These are phyloP conservation scores for Desmodus rotundus DNA, from an alignment of 2,113 vertebrate genomes.

Conservation along the genomic window DNA sequence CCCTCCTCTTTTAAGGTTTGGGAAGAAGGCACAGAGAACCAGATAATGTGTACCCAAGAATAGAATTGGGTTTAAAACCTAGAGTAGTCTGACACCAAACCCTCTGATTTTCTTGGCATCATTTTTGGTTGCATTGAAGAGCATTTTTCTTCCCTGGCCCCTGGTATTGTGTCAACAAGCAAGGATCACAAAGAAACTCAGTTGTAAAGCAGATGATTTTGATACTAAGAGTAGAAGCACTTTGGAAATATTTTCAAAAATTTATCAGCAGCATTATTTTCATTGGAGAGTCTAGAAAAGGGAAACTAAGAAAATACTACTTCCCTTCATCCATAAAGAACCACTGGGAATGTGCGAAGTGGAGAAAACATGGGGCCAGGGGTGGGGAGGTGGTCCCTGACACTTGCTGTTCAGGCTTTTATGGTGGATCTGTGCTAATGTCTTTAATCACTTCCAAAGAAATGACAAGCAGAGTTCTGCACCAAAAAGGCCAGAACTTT, in stretches of 20 bases:
- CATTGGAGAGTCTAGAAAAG: background rate
- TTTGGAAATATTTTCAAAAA: background rate
- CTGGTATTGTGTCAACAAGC: background rate
- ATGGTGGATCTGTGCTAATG: constrained; percentile 31
- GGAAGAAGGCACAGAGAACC: background rate
- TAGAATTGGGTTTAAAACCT: background rate
- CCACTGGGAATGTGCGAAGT: background rate
- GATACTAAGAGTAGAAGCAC: background rate
- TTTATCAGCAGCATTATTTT: background rate
- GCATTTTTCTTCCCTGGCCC: background rate
- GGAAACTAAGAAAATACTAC: background rate
- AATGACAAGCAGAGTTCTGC: constrained; percentile 40
- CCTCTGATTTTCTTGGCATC: background rate
- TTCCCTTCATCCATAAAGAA: background rate
- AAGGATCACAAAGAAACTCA: background rate
- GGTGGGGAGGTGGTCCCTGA: background rate
- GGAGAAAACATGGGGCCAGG: background rate
- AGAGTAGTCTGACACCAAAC: background rate
- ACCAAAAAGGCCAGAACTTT: constrained; percentile 61
- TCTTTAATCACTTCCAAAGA: constrained; percentile 57
- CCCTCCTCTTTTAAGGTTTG: background rate
- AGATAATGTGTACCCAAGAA: background rate
- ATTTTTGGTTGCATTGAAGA: background rate
- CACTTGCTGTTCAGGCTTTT: constrained; percentile 4
- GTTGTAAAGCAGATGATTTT: background rate